Conservation (phyloP, 2,888 invertebrate species). For the Cryptus armator region DNA sequence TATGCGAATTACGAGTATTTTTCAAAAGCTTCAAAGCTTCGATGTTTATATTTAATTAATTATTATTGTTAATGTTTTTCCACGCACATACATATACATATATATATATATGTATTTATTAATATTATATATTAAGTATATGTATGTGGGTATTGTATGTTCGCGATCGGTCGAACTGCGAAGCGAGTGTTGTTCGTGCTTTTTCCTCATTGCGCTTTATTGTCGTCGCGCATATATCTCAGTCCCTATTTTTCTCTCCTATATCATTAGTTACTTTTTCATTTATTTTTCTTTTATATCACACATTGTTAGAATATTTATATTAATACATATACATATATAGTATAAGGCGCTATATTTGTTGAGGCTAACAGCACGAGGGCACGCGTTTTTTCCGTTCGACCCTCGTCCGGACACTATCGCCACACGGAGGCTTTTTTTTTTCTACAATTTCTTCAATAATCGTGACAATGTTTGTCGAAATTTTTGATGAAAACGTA, state of each 20-base stretch:
- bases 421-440: background rate
- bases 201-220: conserved; percentile 64
- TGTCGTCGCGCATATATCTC: conserved; percentile 41
- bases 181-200: conserved; percentile 64
- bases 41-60: conserved; percentile 34
- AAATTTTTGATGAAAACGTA: conserved; percentile 23
- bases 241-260: background rate
- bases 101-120: conserved; percentile 16
- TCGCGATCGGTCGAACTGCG: conserved; percentile 57
- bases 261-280: background rate
- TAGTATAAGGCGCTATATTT: conserved; percentile 25
- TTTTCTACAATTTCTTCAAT: conserved; percentile 15
- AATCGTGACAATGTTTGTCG: conserved; percentile 10
- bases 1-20: conserved; percentile 26
- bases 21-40: conserved; percentile 53
- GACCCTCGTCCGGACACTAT: conserved; percentile 39
- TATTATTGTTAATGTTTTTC: conserved; percentile 55
- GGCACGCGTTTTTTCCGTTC: conserved; percentile 57
- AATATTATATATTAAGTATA: conserved; percentile 33
- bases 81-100: conserved; percentile 31
- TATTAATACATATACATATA: conserved; percentile 7
- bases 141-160: conserved; percentile 55
- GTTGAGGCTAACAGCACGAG: conserved; percentile 56
- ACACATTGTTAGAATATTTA: conserved; percentile 8
- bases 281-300: background rate